These are phyloP conservation scores for Calliopsis andreniformis DNA, from an alignment of 1,140 invertebrate species.

Conservation along the genomic window DNA sequence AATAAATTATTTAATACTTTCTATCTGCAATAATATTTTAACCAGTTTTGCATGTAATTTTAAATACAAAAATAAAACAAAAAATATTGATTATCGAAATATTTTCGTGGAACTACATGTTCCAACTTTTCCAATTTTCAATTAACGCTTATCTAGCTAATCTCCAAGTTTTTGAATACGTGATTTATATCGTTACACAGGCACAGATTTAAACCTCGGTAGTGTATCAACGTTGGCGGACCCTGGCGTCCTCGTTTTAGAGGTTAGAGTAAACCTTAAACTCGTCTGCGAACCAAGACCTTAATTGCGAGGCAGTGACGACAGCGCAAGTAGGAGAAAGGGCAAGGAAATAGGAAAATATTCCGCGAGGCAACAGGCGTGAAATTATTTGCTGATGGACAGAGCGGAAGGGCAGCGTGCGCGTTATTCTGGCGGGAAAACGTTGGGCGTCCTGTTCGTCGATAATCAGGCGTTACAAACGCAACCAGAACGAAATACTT, in stretches of 20 bases:
- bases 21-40: no score
- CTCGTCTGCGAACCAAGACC: background rate
- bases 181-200: no score
- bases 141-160: no score
- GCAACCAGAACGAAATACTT: background rate
- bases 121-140: no score
- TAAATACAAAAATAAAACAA: no score
- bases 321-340: background rate
- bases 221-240: no score
- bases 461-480: background rate
- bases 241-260: constrained; percentile 17
- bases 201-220: no score
- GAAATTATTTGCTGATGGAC: constrained; percentile 30
- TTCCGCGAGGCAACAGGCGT: constrained; percentile 3
- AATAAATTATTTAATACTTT: no score
- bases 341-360: constrained; percentile 3
- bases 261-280: constrained; percentile 9
- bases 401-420: background rate
- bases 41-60: no score
- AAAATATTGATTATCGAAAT: no score
- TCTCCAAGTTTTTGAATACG: no score
- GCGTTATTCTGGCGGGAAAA: background rate
- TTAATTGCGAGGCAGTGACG: constrained; percentile 2
- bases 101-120: no score
- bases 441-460: background rate